Base-by-base conservation (phyloP, 2,888 invertebrate genomes). In the Chymomyza fuscimana region DNA sequence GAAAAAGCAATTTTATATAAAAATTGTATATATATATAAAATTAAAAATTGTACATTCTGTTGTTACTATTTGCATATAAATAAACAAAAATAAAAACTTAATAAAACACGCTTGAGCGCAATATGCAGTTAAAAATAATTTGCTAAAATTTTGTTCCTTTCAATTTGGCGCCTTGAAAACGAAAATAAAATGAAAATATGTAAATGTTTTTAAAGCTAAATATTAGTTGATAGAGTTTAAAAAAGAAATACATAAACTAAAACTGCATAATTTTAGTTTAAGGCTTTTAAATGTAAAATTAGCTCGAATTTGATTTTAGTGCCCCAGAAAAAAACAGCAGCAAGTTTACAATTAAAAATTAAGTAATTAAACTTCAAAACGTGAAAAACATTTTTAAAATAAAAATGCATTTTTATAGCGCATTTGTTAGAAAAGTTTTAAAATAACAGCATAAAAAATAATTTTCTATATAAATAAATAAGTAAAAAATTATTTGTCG, bases 241-340 rank as follows among this genome's bases (percentile, higher is more conserved):
- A 32, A n/a, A 60, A 77, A 19, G 52, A 69, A 56, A 9, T 25
- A 25, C 25, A 46, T 0, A 10, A 10, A 46, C 40, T 46, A 12
- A 12, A 46, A 46, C 12, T 46, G 40, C 40, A 61, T 69, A 52
- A 65, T 64, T 32, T 69, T 69, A 60, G 29, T 54, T 67, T 69
- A 81, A 74, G 79, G 81, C 72, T 83, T 83, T 83, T 77, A 70
- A 76, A 62, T 22, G 25, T 29, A 59, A 83, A n/a, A 72, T 79
- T 69, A 86, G 79, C 74, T 74, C 81, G 77, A 84, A 81, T 81
- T 84, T 74, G 74, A 81, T 84, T 86, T 76, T 70, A 82, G 79
- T 77, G 77, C 73, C 77, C 73, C 63, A 46, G 62, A 65, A 58
- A 40, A 54, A 67, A 12, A 7, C 40, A 40, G 12, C 40, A 40